These are phyloP conservation scores for Eulithis testata DNA, from an alignment of 2,888 invertebrate species.

Conservation along the genomic window DNA sequence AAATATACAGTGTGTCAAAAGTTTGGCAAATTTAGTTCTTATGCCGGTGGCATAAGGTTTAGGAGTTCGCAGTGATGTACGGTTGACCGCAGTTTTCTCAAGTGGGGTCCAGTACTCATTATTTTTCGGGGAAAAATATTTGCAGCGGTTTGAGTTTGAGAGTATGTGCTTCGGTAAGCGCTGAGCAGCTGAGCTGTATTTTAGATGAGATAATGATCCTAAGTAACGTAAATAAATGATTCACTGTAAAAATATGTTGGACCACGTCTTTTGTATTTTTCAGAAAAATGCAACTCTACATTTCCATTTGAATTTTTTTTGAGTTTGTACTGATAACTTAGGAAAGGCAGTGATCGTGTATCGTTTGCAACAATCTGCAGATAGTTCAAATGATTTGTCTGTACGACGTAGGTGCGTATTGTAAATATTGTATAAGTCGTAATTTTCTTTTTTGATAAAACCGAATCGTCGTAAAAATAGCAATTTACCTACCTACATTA, in stretches of 20 bases:
- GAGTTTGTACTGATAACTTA: no score
- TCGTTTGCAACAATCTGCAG: no score
- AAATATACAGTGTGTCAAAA: conserved; percentile 37
- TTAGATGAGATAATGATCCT: conserved; percentile 26
- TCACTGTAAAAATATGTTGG: neutral
- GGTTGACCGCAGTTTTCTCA: conserved; percentile 51
- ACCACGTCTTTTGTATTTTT: neutral
- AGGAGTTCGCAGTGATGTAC: conserved; percentile 39
- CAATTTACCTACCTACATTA: no score
- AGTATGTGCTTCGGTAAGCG: conserved; percentile 46
- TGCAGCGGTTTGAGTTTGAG: conserved; percentile 67
- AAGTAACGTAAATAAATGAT: neutral
- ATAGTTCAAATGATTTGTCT: no score
- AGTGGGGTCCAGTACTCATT: conserved; percentile 72
- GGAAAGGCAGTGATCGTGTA: no score
- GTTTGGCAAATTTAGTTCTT: conserved; percentile 26
- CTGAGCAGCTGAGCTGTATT: conserved; percentile 26
- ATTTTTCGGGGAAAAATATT: conserved; percentile 67
- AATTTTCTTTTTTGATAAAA: no score
- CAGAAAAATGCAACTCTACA: no score
- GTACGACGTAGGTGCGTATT: no score
- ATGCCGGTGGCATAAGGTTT: conserved; percentile 28
- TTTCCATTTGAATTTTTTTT: no score
- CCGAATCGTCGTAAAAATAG: no score
- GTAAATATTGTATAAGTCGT: no score